A percentile compares a stretch with the other conserved stretches of the same genome.
phyloP scores from a whole-genome alignment of 2,113 vertebrate genomes.

The Dasyprocta punctata region DNA sequence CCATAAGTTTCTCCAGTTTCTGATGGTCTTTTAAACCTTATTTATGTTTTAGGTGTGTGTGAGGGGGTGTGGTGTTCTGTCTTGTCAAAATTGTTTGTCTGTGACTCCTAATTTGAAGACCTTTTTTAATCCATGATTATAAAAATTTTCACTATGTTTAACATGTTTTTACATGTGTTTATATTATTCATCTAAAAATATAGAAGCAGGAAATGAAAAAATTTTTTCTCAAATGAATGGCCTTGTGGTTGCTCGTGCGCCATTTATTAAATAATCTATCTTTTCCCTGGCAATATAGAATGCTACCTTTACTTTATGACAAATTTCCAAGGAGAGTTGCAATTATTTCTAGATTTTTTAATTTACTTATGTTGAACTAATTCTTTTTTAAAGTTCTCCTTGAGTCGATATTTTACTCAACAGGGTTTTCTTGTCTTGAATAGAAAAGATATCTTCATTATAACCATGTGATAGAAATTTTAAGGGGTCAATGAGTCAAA shows the following conservation, averaged over 20 bases:
- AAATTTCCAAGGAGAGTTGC: background rate
- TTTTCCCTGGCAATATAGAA: background rate
- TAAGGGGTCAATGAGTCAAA: background rate
- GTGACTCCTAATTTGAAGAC: background rate
- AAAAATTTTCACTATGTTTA: background rate
- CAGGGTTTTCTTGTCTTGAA: slow-evolving; percentile 24
- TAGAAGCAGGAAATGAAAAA: background rate
- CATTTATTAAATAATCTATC: slow-evolving; percentile 15
- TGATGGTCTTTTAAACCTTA: background rate
- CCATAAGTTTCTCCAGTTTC: background rate
- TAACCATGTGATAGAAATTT: background rate
- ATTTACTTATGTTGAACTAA: slow-evolving; percentile 3
- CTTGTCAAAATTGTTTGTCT: background rate
- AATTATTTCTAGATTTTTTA: slow-evolving; percentile 10
- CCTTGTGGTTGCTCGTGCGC: background rate
- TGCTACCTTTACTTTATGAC: background rate
- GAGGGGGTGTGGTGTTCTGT: background rate
- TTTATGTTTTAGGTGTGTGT: background rate
- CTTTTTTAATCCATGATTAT: background rate
- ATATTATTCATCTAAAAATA: background rate
- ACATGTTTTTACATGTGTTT: background rate
- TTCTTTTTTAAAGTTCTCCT: slow-evolving; percentile 5
- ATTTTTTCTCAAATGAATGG: background rate
- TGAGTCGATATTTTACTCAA: slow-evolving; percentile 5
- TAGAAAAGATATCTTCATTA: background rate